Evolutionary conservation across 1,140 invertebrate species (phyloP).

Genomic region (Calycopis cecrops): DNA sequence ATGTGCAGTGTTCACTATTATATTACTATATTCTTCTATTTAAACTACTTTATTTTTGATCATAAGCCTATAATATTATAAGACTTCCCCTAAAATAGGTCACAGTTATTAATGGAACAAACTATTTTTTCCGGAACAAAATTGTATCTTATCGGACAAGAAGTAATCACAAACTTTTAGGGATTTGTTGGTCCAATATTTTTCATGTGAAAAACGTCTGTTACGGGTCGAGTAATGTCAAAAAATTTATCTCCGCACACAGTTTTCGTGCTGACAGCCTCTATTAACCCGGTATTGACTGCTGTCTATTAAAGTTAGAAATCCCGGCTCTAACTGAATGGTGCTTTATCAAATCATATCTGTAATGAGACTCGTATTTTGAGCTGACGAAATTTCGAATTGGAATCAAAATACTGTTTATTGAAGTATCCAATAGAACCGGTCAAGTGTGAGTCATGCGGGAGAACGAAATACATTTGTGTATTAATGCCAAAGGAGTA

Average conservation of each 20-base stretch:
- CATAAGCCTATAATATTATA: neutral
- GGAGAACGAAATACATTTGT: too few relatives aligned
- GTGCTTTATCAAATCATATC: conserved; percentile 15
- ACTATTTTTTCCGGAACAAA: neutral
- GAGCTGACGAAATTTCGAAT: neutral
- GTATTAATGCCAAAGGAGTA: too few relatives aligned
- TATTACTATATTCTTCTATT: neutral
- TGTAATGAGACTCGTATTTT: conserved; percentile 5
- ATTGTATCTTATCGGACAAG: conserved; percentile 7
- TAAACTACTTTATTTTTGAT: neutral
- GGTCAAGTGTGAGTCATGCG: too few relatives aligned
- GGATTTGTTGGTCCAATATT: conserved; percentile 3
- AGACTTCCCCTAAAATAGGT: too few relatives aligned
- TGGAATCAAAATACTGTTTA: too few relatives aligned
- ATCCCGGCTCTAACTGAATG: conserved; percentile 1
- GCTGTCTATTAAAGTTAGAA: conserved; percentile 17
- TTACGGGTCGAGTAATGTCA: conserved; percentile 4
- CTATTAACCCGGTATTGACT: conserved; percentile 11
- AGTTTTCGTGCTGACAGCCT: conserved; percentile 15
- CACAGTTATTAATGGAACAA: conserved; percentile 1
- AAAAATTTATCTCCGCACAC: conserved; percentile 9
- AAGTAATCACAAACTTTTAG: conserved; percentile 10
- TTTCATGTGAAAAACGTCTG: conserved; percentile 4
- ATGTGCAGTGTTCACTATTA: neutral
- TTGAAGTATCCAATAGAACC: too few relatives aligned